Percentiles rank a stretch among this genome's conserved stretches.
Evolutionary conservation across 2,888 invertebrate genomes (phyloP).

Genomic region (Salticus scenicus): DNA sequence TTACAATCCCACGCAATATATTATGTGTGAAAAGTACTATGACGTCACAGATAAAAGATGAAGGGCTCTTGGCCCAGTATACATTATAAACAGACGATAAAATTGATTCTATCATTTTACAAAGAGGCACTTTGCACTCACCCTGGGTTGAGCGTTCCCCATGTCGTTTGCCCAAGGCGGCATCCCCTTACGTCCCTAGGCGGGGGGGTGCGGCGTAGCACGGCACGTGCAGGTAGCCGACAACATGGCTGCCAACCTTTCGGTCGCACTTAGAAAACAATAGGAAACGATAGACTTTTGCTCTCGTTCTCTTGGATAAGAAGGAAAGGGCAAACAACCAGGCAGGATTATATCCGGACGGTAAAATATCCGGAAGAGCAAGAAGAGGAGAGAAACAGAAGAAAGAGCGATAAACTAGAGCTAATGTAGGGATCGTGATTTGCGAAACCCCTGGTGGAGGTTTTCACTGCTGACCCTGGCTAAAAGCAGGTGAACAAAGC

Average conservation of each 20-base stretch:
- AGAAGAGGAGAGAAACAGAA: conserved; percentile 2
- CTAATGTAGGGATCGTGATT: conserved; percentile 22
- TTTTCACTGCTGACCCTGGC: neutral
- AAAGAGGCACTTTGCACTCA: conserved; percentile 30
- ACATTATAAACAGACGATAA: neutral
- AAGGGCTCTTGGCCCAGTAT: neutral
- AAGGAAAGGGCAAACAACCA: neutral
- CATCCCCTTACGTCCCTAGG: conserved; percentile 57
- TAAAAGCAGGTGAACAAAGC: neutral
- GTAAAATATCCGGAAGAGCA: conserved; percentile 10
- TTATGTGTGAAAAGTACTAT: conserved; percentile 21
- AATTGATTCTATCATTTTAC: neutral
- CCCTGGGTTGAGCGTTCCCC: conserved; percentile 67
- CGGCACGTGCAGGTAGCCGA: conserved; percentile 69
- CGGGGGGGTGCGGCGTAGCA: conserved; percentile 51
- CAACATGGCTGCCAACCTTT: conserved; percentile 61
- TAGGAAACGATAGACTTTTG: neutral
- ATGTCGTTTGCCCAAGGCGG: conserved; percentile 65
- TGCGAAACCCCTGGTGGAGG: conserved; percentile 39
- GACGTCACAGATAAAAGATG: conserved; percentile 33
- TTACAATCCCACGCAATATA: neutral
- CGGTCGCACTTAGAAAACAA: neutral
- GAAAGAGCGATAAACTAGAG: conserved; percentile 1
- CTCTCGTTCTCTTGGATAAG: neutral
- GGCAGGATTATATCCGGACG: conserved; percentile 7